These are phyloP conservation scores for Sphaerophoria taeniata DNA, from an alignment of 2,888 invertebrate species.

Conservation along the genomic window DNA sequence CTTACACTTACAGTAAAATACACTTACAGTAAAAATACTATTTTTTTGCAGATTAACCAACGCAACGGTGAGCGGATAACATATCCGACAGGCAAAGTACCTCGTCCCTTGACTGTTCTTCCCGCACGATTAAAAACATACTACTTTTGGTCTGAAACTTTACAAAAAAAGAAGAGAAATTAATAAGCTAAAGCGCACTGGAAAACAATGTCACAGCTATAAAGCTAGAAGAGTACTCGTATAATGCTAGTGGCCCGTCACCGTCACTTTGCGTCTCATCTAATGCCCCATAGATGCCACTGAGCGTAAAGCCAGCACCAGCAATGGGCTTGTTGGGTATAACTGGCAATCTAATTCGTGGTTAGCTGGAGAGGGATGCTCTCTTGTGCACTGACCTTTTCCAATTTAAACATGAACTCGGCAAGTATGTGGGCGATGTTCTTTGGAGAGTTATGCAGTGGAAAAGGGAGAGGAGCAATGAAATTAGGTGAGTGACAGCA, in stretches of 20 bases:
- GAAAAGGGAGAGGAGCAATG: neutral
- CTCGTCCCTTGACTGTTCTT: neutral
- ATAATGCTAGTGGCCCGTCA: slow-evolving; percentile 24
- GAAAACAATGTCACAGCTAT: slow-evolving; percentile 58
- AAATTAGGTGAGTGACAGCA: slow-evolving; percentile 57
- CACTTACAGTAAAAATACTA: slow-evolving; percentile 9
- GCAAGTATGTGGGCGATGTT: neutral
- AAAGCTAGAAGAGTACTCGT: neutral
- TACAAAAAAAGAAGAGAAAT: slow-evolving; percentile 30
- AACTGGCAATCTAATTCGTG: slow-evolving; percentile 46
- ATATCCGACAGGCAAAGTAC: slow-evolving; percentile 13
- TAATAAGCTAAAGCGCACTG: slow-evolving; percentile 37
- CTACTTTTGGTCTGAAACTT: slow-evolving; percentile 22
- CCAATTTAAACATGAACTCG: slow-evolving; percentile 68
- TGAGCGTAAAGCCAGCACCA: slow-evolving; percentile 12
- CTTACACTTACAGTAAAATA: slow-evolving; percentile 62
- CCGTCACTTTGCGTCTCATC: slow-evolving; percentile 34
- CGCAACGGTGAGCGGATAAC: slow-evolving; percentile 36
- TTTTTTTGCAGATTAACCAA: slow-evolving; percentile 60
- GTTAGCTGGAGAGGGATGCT: slow-evolving; percentile 3
- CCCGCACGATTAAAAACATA: slow-evolving; percentile 32
- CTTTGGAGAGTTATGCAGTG: no score
- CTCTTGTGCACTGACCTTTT: slow-evolving; percentile 60
- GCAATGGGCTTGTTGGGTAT: no score
- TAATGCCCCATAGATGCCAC: slow-evolving; percentile 41